Evolutionary conservation across 2,797 vertebrate genomes (phyloP).

Genomic region (Florisuga fusca): DNA sequence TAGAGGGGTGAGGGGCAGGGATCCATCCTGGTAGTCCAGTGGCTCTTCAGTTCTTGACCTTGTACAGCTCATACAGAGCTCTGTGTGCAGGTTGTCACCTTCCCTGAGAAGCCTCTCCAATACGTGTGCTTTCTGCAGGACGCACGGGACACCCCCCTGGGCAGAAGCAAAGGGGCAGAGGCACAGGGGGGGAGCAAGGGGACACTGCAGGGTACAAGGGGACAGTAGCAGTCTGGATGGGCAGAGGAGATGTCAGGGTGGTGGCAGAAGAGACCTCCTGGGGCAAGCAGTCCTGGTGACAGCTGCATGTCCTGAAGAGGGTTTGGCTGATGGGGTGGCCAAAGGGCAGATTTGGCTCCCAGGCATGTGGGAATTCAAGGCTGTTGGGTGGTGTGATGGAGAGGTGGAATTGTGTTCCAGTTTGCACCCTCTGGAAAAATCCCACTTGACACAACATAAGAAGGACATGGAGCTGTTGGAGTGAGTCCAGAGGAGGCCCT

Average conservation of each 20-base stretch:
- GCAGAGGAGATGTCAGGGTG: not conserved
- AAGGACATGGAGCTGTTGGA: too few relatives aligned
- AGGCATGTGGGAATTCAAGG: accelerated
- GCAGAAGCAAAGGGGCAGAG: not conserved
- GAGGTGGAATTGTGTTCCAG: not conserved
- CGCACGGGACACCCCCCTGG: not conserved
- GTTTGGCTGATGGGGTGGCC: not conserved
- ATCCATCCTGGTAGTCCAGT: not conserved
- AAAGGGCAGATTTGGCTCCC: not conserved
- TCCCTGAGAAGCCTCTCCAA: not conserved
- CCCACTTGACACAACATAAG: not conserved
- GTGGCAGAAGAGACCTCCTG: not conserved
- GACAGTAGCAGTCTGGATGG: accelerated
- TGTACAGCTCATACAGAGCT: not conserved
- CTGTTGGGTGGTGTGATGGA: accelerated
- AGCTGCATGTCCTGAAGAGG: not conserved
- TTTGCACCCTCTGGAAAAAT: not conserved
- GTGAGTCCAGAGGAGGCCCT: too few relatives aligned
- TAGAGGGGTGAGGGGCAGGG: not conserved
- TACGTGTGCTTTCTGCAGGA: accelerated
- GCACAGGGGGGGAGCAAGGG: not conserved
- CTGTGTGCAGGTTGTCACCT: not conserved
- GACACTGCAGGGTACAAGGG: accelerated
- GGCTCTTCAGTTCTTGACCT: not conserved
- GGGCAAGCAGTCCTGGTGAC: not conserved